These are phyloP conservation scores for Tenualosa thibaudeaui DNA, from an alignment of 2,797 vertebrate genomes.

Conservation along the genomic window DNA sequence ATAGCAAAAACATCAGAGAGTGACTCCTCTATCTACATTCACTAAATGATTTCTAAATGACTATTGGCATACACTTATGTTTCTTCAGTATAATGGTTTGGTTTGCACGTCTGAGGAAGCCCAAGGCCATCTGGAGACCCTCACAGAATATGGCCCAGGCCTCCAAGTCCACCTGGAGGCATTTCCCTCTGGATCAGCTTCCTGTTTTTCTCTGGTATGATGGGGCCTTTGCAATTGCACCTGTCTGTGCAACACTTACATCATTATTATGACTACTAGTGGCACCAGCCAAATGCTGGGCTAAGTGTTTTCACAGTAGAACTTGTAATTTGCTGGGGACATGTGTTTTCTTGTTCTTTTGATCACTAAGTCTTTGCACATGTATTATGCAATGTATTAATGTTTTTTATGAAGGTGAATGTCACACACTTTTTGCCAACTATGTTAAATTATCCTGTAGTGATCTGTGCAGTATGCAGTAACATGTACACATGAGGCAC, in stretches of 20 bases:
- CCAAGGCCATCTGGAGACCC: neutral
- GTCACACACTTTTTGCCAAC: neutral
- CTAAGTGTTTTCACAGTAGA: neutral
- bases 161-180: neutral
- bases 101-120: neutral
- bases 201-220: neutral
- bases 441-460: neutral
- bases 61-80: neutral
- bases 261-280: neutral
- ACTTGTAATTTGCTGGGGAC: neutral
- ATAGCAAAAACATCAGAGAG: neutral
- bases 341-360: neutral
- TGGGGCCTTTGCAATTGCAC: neutral
- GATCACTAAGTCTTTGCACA: neutral
- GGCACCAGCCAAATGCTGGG: neutral
- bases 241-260: conserved; percentile 5
- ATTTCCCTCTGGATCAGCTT: neutral
- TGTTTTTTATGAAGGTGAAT: neutral
- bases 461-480: neutral
- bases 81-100: neutral
- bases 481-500: neutral
- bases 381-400: neutral
- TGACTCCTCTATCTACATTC: neutral
- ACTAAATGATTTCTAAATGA: neutral
- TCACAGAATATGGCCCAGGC: neutral